A percentile compares a stretch with the other conserved stretches of the same genome.
Evolutionary conservation across 1,140 invertebrate genomes (phyloP).

Genomic region (Scylla paramamosain): DNA sequence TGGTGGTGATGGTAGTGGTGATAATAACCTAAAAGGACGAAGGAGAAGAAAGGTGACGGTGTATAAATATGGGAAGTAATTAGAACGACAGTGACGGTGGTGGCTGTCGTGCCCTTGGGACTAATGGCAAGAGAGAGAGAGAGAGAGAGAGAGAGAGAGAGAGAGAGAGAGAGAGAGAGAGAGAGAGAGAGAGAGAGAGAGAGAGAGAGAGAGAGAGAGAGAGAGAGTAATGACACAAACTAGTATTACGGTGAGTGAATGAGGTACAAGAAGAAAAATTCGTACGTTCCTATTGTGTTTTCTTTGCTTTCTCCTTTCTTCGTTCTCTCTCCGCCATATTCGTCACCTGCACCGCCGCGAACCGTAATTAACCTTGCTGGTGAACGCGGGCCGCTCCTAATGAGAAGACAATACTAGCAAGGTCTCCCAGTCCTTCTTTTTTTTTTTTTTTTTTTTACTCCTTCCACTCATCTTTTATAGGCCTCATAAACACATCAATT

Average conservation of each 20-base stretch:
- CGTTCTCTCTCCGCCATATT: neutral
- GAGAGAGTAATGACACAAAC: neutral
- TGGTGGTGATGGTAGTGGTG: neutral
- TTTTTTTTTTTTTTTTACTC: neutral
- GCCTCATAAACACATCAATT: neutral
- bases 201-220: slow-evolving; percentile 6
- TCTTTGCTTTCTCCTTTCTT: neutral
- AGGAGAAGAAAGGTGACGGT: neutral
- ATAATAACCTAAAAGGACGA: too few relatives aligned
- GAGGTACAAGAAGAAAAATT: neutral
- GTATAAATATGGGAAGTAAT: neutral
- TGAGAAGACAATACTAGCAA: too few relatives aligned
- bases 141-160: slow-evolving; percentile 51
- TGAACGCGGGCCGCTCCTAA: too few relatives aligned
- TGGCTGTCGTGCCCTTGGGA: neutral
- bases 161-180: slow-evolving; percentile 24
- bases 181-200: slow-evolving; percentile 35
- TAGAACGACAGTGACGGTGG: slow-evolving; percentile 28
- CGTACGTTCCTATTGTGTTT: neutral
- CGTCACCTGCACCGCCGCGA: neutral
- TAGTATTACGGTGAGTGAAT: neutral
- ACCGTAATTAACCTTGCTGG: neutral
- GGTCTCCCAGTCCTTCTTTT: neutral
- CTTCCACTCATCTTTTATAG: neutral
- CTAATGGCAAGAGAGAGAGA: slow-evolving; percentile 15